Evolutionary conservation across 1,140 invertebrate species (phyloP).

Genomic region (Drosophila neocordata): DNA sequence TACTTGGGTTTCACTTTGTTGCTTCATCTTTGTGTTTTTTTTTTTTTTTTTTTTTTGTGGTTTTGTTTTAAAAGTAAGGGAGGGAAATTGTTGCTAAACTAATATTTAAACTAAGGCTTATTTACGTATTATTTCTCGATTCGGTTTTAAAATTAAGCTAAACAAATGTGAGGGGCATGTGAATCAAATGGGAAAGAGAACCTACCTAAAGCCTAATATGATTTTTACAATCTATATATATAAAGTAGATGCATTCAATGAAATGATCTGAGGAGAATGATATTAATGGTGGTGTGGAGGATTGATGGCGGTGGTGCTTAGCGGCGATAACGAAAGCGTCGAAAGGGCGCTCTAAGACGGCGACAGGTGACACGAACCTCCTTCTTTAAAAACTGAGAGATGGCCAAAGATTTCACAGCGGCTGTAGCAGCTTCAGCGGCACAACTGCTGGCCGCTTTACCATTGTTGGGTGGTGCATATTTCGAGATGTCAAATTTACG

Average conservation of each 20-base stretch:
- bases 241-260: not conserved
- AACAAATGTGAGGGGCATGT: constrained; percentile 19
- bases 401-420: constrained; percentile 73
- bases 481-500: constrained; percentile 75
- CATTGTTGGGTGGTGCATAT: constrained; percentile 73
- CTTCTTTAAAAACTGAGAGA: constrained; percentile 80
- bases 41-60: not conserved
- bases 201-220: constrained; percentile 5
- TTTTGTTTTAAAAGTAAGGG: not conserved
- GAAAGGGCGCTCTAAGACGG: constrained; percentile 75
- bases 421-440: constrained; percentile 77
- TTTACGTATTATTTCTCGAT: constrained; percentile 54
- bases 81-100: constrained; percentile 69
- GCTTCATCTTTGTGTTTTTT: constrained; percentile 9
- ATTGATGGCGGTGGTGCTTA: constrained; percentile 43
- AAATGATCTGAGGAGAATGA: constrained; percentile 6
- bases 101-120: constrained; percentile 67
- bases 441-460: constrained; percentile 68
- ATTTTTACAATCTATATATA: constrained; percentile 22
- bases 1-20: constrained; percentile 19
- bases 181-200: not conserved
- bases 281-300: constrained; percentile 25
- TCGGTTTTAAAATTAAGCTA: not conserved
- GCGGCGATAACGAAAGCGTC: constrained; percentile 79
- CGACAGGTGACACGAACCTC: constrained; percentile 77